phyloP scores from a whole-genome alignment of 2,888 invertebrate genomes.

The Philonicus albiceps region DNA sequence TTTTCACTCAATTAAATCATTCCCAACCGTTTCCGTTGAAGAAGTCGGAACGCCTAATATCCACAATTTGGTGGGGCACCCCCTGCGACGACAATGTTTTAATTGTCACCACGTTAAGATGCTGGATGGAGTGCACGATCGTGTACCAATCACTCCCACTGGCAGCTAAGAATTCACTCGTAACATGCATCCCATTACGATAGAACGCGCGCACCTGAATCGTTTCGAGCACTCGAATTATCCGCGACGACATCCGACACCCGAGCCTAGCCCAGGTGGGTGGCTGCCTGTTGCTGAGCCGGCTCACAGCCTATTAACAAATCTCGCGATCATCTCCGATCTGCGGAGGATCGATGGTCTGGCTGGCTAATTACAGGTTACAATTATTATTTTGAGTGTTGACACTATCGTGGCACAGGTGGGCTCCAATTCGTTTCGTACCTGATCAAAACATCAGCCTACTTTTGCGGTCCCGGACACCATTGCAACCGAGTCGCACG shows the following conservation, averaged over 20 bases:
- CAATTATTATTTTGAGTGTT: slow-evolving; percentile 29
- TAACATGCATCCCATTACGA: not conserved
- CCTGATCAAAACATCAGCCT: not conserved
- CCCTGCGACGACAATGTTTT: not conserved
- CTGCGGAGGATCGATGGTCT: not conserved
- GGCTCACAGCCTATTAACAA: not conserved
- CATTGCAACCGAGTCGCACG: not conserved
- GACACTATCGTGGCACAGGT: slow-evolving; percentile 16
- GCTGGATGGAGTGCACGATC: not conserved
- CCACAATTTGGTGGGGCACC: not conserved
- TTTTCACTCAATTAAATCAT: not conserved
- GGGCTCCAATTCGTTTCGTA: not conserved
- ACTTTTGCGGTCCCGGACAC: not conserved
- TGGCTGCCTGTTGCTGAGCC: not conserved
- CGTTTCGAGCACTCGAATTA: not conserved
- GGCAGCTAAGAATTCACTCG: not conserved
- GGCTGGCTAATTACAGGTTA: slow-evolving; percentile 21
- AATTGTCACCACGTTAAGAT: not conserved
- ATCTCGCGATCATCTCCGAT: slow-evolving; percentile 2
- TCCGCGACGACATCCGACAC: not conserved
- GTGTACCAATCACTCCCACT: slow-evolving; percentile 15
- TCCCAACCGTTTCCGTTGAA: not conserved
- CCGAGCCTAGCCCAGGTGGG: not conserved
- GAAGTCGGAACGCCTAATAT: not conserved
- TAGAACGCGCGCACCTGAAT: slow-evolving; percentile 26